Base-by-base conservation (phyloP, 2,113 vertebrate genomes). In the Onychostoma macrolepis region DNA sequence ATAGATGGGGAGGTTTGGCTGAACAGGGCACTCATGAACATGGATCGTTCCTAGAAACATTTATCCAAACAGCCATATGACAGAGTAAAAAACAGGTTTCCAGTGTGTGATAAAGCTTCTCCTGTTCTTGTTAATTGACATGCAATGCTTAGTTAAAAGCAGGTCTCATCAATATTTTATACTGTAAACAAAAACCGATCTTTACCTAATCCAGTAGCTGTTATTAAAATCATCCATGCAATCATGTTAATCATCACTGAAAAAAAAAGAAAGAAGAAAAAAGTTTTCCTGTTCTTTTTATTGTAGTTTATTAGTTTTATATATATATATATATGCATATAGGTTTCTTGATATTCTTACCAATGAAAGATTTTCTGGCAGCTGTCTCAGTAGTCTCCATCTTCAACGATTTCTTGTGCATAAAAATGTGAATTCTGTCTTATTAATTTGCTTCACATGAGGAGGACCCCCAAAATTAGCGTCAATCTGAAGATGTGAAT, bases 1-100 rank as follows among this genome's bases (percentile, higher is more conserved):
- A 78, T 87, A 93, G 58, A 43, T 86, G 30, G 92, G 92, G 56
- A 93, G 90, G 72, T 90, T 87, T 0, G 89, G 90, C 21, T 92
- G 91, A 71, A 90, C 80, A 9, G 92, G 91, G 41, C 92, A 93
- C 38, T 92, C 91, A 0, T 85, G 83, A 9, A 88, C 88, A 86
- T 92, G 88, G 24, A 87, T 83, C 2, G 53, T 41, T 50, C 92
- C 92, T 92, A 86, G 28, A 28, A 75, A 28, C 0, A 50, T 41
- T 17, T 43, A 72, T 80, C 58, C n/a, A 80, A 41, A 82, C 41
- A 45, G 71, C 4, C 1, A 74, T 1, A 26, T 3, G 38, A 74
- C 36, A 43, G 38, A n/a, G 24, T n/a, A n/a, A 41, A n/a, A n/a
- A 43, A 5, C 19, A 36, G 8, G 10, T 9, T 38, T 72, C 8